Conservation (phyloP, 2,797 vertebrate species). For the Hyperoplus immaculatus region DNA sequence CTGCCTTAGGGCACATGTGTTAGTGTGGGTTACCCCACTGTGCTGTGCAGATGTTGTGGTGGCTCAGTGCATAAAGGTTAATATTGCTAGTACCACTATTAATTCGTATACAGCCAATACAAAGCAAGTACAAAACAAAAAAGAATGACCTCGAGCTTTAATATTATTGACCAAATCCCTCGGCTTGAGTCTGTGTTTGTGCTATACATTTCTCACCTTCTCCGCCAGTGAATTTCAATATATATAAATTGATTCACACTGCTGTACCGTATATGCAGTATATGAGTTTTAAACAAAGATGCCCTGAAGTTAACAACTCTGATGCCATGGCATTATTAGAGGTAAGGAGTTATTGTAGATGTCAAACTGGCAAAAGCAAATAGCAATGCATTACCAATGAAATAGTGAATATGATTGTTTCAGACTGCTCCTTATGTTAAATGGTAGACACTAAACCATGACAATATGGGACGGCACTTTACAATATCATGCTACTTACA, state of each 20-base stretch:
- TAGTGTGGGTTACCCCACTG: slow-evolving; percentile 10
- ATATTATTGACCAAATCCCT: background rate
- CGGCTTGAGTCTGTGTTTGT: background rate
- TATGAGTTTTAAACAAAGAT: background rate
- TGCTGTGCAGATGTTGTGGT: slow-evolving; percentile 7
- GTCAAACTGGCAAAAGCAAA: background rate
- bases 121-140: background rate
- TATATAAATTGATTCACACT: background rate
- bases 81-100: background rate
- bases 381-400: background rate
- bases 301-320: background rate
- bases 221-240: background rate
- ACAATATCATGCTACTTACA: background rate
- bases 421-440: background rate
- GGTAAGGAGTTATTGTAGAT: background rate
- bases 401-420: slow-evolving; percentile 3
- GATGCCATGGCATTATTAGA: background rate
- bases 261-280: background rate
- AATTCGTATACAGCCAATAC: slow-evolving; percentile 12
- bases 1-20: slow-evolving; percentile 29
- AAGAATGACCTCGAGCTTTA: background rate
- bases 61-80: slow-evolving; percentile 16
- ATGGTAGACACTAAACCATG: background rate
- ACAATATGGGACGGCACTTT: background rate
- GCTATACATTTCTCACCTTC: background rate